These are phyloP conservation scores for Coelinius sp. DNA, from an alignment of 2,888 invertebrate genomes.

Conservation along the genomic window DNA sequence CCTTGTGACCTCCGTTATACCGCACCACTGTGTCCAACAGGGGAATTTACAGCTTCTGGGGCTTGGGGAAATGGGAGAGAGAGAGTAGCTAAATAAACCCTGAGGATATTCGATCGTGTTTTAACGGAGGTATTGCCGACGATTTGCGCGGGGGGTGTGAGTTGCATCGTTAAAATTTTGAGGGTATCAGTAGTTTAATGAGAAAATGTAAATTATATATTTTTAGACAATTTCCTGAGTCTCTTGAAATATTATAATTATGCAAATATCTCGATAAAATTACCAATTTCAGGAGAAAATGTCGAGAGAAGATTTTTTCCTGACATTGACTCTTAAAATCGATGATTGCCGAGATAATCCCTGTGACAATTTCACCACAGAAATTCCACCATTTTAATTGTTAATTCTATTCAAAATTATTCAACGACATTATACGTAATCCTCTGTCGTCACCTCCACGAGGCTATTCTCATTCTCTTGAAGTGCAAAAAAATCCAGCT, in stretches of 20 bases:
- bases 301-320: no score
- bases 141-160: slow-evolving; percentile 25
- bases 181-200: neutral
- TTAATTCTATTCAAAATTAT: no score
- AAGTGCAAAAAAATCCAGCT: neutral
- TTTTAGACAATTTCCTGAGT: no score
- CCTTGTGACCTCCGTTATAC: slow-evolving; percentile 22
- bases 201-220: no score
- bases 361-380: no score
- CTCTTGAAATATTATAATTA: no score
- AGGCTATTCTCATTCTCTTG: neutral
- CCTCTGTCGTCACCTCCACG: neutral
- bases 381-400: no score
- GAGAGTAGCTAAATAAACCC: slow-evolving; percentile 11
- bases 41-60: slow-evolving; percentile 1
- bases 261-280: no score
- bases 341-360: no score
- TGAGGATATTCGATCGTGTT: slow-evolving; percentile 22
- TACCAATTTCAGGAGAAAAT: no score
- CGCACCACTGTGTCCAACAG: slow-evolving; percentile 3
- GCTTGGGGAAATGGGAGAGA: neutral
- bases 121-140: slow-evolving; percentile 24
- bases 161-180: slow-evolving; percentile 14
- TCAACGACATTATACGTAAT: no score
- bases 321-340: no score